Base-by-base conservation (phyloP, 2,113 vertebrate genomes). In the Onychostruthus taczanowskii region DNA sequence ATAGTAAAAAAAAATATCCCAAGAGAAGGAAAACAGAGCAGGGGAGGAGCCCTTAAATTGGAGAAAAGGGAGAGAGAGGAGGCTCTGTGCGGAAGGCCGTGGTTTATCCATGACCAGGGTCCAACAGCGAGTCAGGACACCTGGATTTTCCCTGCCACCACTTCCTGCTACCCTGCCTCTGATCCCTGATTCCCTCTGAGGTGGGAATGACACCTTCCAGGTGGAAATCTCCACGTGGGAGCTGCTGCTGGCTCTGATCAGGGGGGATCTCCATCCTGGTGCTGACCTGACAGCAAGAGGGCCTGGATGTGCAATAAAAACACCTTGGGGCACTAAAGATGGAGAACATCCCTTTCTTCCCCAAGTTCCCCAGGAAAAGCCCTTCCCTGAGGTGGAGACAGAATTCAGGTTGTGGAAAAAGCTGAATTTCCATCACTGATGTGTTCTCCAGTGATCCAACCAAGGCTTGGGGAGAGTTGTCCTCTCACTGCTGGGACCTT, bases 1-100 rank as follows among this genome's bases (percentile, higher is more conserved):
- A 92, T 96, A 95, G 95, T 90, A 92, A 96, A 94, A 96, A 72
- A 68, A 90, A 93, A 94, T 77, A 87, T 56, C 28, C 56, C 52
- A 46, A 33, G 31, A 77, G 92, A 70, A 79, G 56, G 82, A 55
- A 83, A 95, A 56, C 30, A 77, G 84, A 87, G 52, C 70, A 61
- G 81, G 13, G 26, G 70, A 94, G 70, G 70, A 94, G 70, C 33
- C 78, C 50, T 82, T 21, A n/a, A 64, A 78, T 35, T 17, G 41
- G 37, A 79, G 70, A 49, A 30, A 59, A 83, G 30, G 30, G 83
- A 43, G 27, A 43, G 79, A 94, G 55, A 73, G 44, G 74, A 81
- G 58, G 66, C 39, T 84, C 49, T 3, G 3, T 3, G 63, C 27
- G 64, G 59, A 47, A 68, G 74, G 53, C 28, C 0, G 0, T 5